Evolutionary conservation across 1,140 invertebrate species (phyloP), one percentile per base, ranked within the genome.

Genomic region (Hycleus phaleratus): DNA sequence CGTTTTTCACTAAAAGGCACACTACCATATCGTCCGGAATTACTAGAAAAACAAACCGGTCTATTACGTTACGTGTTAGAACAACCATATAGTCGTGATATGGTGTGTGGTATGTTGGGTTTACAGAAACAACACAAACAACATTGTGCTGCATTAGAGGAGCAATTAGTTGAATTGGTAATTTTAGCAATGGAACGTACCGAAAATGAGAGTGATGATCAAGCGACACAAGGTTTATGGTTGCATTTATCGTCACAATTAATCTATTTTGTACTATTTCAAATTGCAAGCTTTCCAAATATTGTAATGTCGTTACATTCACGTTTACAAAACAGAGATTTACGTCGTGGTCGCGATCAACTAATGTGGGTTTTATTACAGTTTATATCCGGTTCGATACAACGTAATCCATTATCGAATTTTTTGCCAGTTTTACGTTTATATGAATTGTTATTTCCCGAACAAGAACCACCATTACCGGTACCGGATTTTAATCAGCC

Each of bases 321-420:
- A 25, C 56, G 68, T 40, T 54, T 73, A 26, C 69, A 70, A 62
- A 67, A 66, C 26, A 53, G 62, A 8, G 62, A 64, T 50, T 49
- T 62, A 38, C 26, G 60, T 32, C 93, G 92, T 75, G 93, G 93
- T 0, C 76, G 95, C 47, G 94, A 98, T 76, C 92, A 97, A 67
- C 74, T 98, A 0, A 97, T 97, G 94, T 98, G 95, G 95, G 89
- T 95, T 3, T 75, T 98, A n/a, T 73, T 98, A 5, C 95, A 97
- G 74, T 97, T 95, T 69, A 95, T 97, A 59, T 97, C 94, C 2
- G 93, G 94, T 46, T 95, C 91, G 69, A 97, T 97, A 68, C 93
- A 96, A 75, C 86, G 94, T 62, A 96, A 96, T 78, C 89, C 92
- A 1, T 72, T 95, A 24, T 85, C 85, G 4, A 93, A 93, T 70